Evolutionary conservation across 2,797 vertebrate genomes (phyloP).

Genomic region (Sebastes oblongus): DNA sequence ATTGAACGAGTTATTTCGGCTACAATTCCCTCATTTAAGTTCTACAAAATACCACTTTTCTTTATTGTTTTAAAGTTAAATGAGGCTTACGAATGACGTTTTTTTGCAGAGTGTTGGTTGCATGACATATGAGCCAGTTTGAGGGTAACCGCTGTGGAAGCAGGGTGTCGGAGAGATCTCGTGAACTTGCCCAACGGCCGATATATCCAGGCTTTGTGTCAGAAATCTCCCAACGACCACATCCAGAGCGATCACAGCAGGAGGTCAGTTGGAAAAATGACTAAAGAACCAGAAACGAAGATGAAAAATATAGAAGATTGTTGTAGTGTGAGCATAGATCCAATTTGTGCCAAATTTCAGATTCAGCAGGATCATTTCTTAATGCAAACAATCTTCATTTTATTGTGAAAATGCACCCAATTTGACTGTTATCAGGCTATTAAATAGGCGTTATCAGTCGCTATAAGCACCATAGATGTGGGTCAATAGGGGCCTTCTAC

Average conservation of each 20-base stretch:
- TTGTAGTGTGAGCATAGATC: neutral
- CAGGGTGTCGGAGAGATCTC: neutral
- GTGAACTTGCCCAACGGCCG: neutral
- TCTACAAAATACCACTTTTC: neutral
- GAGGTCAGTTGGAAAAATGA: neutral
- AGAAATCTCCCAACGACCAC: neutral
- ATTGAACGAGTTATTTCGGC: neutral
- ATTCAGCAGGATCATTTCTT: neutral
- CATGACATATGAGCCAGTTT: neutral
- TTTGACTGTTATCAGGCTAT: no score
- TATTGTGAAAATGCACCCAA: neutral
- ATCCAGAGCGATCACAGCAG: accelerated
- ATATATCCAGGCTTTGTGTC: neutral
- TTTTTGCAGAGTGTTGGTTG: neutral
- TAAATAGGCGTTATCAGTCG: no score
- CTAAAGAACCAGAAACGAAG: neutral
- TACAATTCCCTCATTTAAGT: accelerated
- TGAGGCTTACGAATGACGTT: accelerated
- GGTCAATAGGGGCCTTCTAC: no score
- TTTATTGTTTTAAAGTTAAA: neutral
- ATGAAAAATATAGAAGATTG: neutral
- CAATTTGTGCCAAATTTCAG: neutral
- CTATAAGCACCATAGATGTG: no score
- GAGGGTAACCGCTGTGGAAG: neutral
- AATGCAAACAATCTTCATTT: neutral